Base-by-base conservation (phyloP, 2,797 vertebrate genomes). In the Eurystomus glaucurus region DNA sequence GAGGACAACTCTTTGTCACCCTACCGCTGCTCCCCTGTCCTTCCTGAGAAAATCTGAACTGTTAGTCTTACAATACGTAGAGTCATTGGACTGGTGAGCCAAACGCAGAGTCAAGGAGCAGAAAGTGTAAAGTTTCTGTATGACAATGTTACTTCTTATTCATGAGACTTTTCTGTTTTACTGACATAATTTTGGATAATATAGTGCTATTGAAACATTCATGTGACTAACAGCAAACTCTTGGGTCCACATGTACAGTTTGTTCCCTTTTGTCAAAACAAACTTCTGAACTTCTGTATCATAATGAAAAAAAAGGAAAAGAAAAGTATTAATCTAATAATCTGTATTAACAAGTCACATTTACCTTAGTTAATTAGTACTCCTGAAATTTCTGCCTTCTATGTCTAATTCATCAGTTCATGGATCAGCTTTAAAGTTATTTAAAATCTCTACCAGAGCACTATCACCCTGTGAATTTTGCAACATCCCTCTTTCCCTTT, bases 391-490 rank as follows among this genome's bases (percentile, higher is more conserved):
- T 33, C 1, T 1, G 10, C 4, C 15, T 46, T 66, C 11, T 69
- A 2, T 29, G 11, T 58, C 39, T 79, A 60, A 71, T 50, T 75
- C 43, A 58, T 88, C 8, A 74, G 11, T 1, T 58, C 9, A n/a
- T n/a, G 5, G 10, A 50, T n/a, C 16, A 51, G 3, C 28, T 84
- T 91, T 48, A 51, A 50, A 83, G 26, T 39, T 58, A 58, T 46
- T 74, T 80, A 11, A 72, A 69, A 28, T 33, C 3, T 46, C 26
- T 68, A 12, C 6, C 4, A 58, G 60, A 35, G 4, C 6, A 43
- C 14, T 70, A 5, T 35, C 16, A n/a, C 3, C 46, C 13, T 1
- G 2, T 43, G 14, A 7, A 80, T 3, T n/a, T 64, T 43, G 5
- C 2, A 88, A 19, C 6, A 31, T 50, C 66, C 18, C 8, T 72